These are phyloP conservation scores for Hyposoter dolosus DNA, from an alignment of 2,888 invertebrate species.

Conservation along the genomic window DNA sequence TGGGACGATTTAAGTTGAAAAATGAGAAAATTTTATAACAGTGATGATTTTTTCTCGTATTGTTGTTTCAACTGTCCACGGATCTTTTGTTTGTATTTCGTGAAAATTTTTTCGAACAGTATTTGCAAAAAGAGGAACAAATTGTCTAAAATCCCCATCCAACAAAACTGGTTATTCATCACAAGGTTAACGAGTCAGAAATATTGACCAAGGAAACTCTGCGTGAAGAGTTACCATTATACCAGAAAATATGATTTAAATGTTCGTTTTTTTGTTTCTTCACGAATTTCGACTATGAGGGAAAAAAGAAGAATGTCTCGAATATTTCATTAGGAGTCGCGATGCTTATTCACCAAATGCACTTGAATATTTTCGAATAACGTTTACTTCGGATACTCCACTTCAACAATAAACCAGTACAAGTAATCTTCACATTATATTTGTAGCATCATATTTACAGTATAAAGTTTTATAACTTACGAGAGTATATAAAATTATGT, in stretches of 20 bases:
- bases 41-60: neutral
- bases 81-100: neutral
- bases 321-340: neutral
- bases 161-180: neutral
- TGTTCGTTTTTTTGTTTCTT: too few relatives aligned
- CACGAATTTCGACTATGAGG: neutral
- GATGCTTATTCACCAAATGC: neutral
- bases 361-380: slow-evolving; percentile 71
- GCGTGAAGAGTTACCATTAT: too few relatives aligned
- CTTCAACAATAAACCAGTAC: slow-evolving; percentile 75
- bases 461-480: slow-evolving; percentile 74
- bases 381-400: slow-evolving; percentile 72
- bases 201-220: neutral
- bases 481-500: slow-evolving; percentile 76
- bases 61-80: neutral
- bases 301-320: neutral
- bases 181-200: neutral
- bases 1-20: neutral
- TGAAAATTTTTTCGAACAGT: too few relatives aligned
- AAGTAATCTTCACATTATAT: slow-evolving; percentile 72
- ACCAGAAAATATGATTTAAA: neutral
- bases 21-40: neutral
- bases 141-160: neutral
- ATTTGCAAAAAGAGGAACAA: too few relatives aligned
- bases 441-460: slow-evolving; percentile 73